Percentiles rank a stretch among this genome's conserved stretches.
phyloP scores from a whole-genome alignment of 2,888 invertebrate species.

The Resseliella maxima region DNA sequence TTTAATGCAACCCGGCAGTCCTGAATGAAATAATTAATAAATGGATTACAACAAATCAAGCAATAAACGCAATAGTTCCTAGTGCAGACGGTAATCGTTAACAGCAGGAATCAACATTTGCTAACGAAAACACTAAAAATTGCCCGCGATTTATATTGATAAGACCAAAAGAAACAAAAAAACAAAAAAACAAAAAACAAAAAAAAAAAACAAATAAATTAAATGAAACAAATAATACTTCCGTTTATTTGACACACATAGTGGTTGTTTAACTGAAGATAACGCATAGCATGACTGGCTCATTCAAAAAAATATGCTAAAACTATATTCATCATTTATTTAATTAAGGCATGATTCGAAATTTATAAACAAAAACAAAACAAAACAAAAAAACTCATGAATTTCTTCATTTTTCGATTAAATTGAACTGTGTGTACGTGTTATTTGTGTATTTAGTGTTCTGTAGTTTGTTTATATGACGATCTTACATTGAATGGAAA shows the following conservation, averaged over 20 bases:
- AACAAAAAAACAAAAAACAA: not conserved
- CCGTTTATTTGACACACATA: too few relatives aligned
- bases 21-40: too few relatives aligned
- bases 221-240: too few relatives aligned
- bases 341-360: too few relatives aligned
- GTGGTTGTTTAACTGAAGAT: too few relatives aligned
- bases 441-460: not conserved
- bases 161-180: too few relatives aligned
- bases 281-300: too few relatives aligned
- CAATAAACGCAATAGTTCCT: conserved; percentile 52
- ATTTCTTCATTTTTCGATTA: too few relatives aligned
- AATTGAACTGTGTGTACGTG: conserved; percentile 30
- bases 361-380: too few relatives aligned
- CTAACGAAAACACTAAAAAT: not conserved
- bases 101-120: not conserved
- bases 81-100: conserved; percentile 12
- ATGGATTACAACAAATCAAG: not conserved
- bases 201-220: not conserved
- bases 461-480: conserved; percentile 4
- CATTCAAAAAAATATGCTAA: too few relatives aligned
- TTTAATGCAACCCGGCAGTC: conserved; percentile 62
- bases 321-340: too few relatives aligned
- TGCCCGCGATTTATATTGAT: not conserved
- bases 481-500: conserved; percentile 7
- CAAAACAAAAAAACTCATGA: too few relatives aligned